Conservation (phyloP, 2,888 invertebrate species). For the Napeogenes sylphis region DNA sequence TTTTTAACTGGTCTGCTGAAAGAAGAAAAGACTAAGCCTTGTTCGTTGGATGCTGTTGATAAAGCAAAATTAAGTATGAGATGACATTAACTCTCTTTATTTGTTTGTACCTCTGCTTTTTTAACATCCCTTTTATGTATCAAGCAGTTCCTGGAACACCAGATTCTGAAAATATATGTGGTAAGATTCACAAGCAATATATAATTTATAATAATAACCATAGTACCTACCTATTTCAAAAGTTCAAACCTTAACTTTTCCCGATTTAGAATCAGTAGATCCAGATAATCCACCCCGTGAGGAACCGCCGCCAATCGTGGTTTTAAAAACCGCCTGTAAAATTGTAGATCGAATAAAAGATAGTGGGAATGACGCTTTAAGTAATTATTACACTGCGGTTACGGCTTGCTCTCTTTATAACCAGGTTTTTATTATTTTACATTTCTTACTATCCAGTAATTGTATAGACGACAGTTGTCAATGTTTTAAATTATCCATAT, state of each 20-base stretch:
- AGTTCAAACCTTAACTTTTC: background rate
- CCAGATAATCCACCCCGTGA: conserved; percentile 31
- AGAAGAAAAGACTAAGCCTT: conserved; percentile 39
- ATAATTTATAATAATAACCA: background rate
- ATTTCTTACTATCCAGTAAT: too few species aligned
- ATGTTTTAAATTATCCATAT: too few species aligned
- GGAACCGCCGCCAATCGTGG: conserved; percentile 37
- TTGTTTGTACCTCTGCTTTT: background rate
- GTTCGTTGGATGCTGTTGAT: conserved; percentile 38
- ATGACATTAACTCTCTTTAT: background rate
- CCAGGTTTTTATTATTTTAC: conserved; percentile 36
- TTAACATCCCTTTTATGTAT: conserved; percentile 8
- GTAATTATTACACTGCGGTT: conserved; percentile 50
- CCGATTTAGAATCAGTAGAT: conserved; percentile 9
- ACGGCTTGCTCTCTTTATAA: conserved; percentile 55
- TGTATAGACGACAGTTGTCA: too few species aligned
- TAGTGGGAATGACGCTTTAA: conserved; percentile 38
- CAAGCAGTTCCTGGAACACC: conserved; percentile 24
- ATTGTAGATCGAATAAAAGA: conserved; percentile 52
- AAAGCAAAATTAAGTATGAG: conserved; percentile 27
- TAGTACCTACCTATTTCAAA: background rate
- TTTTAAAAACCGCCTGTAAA: conserved; percentile 51
- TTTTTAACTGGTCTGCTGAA: conserved; percentile 25
- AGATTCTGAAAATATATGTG: conserved; percentile 19
- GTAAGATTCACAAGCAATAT: background rate